phyloP scores from a whole-genome alignment of 2,113 vertebrate genomes.

The Indicator indicator region DNA sequence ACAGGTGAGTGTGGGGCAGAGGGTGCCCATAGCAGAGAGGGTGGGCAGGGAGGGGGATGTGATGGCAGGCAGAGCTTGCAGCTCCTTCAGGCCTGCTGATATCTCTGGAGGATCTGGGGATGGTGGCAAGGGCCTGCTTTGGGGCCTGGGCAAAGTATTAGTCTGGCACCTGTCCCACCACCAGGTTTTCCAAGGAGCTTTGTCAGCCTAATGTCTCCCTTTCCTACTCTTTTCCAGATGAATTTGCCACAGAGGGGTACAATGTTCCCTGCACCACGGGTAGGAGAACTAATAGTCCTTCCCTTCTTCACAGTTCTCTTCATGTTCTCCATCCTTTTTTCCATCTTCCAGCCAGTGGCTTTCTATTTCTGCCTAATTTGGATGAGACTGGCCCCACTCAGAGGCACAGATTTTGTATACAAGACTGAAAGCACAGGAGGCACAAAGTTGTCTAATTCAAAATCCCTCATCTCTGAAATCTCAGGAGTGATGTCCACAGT shows the following conservation, averaged over 20 bases:
- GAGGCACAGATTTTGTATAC: not conserved
- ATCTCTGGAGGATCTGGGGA: too few relatives aligned
- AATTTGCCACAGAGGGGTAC: too few relatives aligned
- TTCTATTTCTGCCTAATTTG: not conserved
- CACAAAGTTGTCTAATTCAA: not conserved
- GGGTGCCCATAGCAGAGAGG: not conserved
- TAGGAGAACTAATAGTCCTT: not conserved
- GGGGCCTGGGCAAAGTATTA: too few relatives aligned
- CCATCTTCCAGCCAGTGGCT: not conserved
- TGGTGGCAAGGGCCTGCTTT: too few relatives aligned
- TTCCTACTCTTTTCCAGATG: too few relatives aligned
- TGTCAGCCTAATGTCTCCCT: too few relatives aligned
- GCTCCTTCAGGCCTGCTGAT: too few relatives aligned
- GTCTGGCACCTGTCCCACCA: too few relatives aligned
- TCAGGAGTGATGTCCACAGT: not conserved
- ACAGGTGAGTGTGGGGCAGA: constrained; percentile 72
- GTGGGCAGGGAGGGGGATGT: too few relatives aligned
- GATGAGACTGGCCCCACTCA: not conserved
- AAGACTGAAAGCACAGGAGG: not conserved
- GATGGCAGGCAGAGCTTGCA: too few relatives aligned
- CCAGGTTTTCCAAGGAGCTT: too few relatives aligned
- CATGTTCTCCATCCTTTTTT: not conserved
- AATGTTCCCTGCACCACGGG: constrained; percentile 59
- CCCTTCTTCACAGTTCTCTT: not conserved
- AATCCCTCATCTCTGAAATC: not conserved